Evolutionary conservation across 2,113 vertebrate species (phyloP).

Genomic region (Ceyx cyanopectus): DNA sequence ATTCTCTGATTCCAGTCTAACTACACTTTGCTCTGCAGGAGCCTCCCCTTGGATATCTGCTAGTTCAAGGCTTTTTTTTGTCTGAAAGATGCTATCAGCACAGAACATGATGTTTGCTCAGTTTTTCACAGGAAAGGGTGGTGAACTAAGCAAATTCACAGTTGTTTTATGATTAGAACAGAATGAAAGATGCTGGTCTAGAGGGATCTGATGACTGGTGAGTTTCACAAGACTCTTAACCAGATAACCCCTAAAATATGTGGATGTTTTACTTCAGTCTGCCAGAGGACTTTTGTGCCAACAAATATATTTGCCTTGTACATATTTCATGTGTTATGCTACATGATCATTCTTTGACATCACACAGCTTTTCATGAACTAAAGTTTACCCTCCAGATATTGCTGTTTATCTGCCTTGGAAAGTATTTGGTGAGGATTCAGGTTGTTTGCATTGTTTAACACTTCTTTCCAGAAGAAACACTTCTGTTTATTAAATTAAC

Average conservation of each 20-base stretch:
- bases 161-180: not conserved
- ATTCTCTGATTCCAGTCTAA: not conserved
- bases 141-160: not conserved
- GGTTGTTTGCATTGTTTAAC: not conserved
- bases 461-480: not conserved
- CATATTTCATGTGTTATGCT: not conserved
- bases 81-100: not conserved
- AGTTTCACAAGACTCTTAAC: not conserved
- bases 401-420: not conserved
- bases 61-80: not conserved
- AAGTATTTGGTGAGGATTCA: not conserved
- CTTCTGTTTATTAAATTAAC: not conserved
- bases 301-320: conserved; percentile 7
- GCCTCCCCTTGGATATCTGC: not conserved
- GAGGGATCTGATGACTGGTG: not conserved
- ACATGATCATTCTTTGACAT: not conserved
- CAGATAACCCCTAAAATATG: not conserved
- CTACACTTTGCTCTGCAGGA: not conserved
- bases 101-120: not conserved
- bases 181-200: not conserved
- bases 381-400: not conserved
- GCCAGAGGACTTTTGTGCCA: not conserved
- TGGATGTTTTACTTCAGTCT: not conserved
- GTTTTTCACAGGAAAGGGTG: not conserved
- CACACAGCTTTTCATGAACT: not conserved